Evolutionary conservation across 2,113 vertebrate genomes (phyloP).

Genomic region (Blennius ocellaris): DNA sequence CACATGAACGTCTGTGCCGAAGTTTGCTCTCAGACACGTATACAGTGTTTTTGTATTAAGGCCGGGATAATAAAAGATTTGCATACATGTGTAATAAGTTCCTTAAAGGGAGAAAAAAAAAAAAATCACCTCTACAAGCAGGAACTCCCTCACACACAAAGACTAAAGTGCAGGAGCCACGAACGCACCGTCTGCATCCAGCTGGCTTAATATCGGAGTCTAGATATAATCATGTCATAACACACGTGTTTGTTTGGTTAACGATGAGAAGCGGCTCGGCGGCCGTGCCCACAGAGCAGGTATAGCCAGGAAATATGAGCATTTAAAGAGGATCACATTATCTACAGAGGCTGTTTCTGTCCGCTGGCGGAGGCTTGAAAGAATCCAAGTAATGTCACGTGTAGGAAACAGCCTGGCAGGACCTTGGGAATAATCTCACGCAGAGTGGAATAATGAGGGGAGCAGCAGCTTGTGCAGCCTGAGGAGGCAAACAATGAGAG

Average conservation of each 20-base stretch:
- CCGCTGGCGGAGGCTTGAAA: conserved; percentile 15
- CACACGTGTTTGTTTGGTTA: conserved; percentile 31
- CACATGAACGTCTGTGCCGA: conserved; percentile 13
- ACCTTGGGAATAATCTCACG: conserved; percentile 31
- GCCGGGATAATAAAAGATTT: conserved; percentile 52
- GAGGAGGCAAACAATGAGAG: conserved; percentile 36
- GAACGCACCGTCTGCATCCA: conserved; percentile 60
- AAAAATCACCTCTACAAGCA: conserved; percentile 67
- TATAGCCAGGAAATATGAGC: conserved; percentile 14
- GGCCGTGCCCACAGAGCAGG: conserved; percentile 1
- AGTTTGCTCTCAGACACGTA: conserved; percentile 52
- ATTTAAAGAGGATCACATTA: not conserved
- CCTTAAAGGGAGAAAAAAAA: conserved; percentile 55
- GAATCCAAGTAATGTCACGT: conserved; percentile 22
- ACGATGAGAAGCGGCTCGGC: conserved; percentile 9
- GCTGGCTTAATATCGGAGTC: conserved; percentile 46
- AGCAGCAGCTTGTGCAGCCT: conserved; percentile 56
- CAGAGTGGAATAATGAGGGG: conserved; percentile 27
- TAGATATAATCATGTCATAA: conserved; percentile 25
- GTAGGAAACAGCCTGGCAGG: conserved; percentile 47
- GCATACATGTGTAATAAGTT: conserved; percentile 23
- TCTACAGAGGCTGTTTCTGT: conserved; percentile 14
- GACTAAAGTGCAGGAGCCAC: conserved; percentile 77
- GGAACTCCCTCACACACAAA: conserved; percentile 72
- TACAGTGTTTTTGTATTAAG: conserved; percentile 41